Evolutionary conservation across 2,888 invertebrate genomes (phyloP).

Genomic region (Lagria hirta): DNA sequence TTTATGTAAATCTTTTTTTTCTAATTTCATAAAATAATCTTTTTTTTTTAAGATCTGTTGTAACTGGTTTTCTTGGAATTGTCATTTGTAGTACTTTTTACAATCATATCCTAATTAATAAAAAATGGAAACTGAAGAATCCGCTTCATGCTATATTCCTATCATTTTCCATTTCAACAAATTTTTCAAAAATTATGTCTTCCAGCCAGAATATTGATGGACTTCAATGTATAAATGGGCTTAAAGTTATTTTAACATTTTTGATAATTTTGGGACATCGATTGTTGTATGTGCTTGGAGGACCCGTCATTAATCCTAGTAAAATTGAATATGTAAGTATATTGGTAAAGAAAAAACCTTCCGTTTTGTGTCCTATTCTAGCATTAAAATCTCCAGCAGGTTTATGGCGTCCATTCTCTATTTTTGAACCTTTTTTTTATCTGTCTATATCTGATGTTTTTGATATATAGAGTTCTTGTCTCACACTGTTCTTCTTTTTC

Average conservation of each 20-base stretch:
- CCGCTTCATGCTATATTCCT: conserved; percentile 30
- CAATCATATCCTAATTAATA: conserved; percentile 31
- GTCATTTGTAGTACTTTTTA: conserved; percentile 35
- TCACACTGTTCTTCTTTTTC: too few relatives aligned
- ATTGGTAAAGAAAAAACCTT: too few relatives aligned
- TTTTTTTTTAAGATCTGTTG: conserved; percentile 26
- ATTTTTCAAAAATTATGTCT: conserved; percentile 39
- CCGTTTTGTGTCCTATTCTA: too few relatives aligned
- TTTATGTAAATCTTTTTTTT: conserved; percentile 26
- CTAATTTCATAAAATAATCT: background rate
- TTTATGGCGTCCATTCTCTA: too few relatives aligned
- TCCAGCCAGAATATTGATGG: conserved; percentile 35
- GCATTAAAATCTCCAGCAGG: too few relatives aligned
- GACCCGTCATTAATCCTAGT: conserved; percentile 42
- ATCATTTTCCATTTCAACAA: conserved; percentile 41
- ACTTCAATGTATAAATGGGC: conserved; percentile 42
- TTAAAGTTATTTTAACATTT: conserved; percentile 45
- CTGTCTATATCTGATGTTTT: too few relatives aligned
- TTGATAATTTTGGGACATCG: conserved; percentile 45
- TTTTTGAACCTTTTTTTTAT: too few relatives aligned
- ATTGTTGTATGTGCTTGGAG: conserved; percentile 45
- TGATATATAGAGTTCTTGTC: too few relatives aligned
- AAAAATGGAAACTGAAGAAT: conserved; percentile 27
- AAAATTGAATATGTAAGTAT: conserved; percentile 42
- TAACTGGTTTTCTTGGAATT: conserved; percentile 24